Conservation (phyloP, 2,888 invertebrate genomes). For the Enoplolaimus lenunculus region DNA sequence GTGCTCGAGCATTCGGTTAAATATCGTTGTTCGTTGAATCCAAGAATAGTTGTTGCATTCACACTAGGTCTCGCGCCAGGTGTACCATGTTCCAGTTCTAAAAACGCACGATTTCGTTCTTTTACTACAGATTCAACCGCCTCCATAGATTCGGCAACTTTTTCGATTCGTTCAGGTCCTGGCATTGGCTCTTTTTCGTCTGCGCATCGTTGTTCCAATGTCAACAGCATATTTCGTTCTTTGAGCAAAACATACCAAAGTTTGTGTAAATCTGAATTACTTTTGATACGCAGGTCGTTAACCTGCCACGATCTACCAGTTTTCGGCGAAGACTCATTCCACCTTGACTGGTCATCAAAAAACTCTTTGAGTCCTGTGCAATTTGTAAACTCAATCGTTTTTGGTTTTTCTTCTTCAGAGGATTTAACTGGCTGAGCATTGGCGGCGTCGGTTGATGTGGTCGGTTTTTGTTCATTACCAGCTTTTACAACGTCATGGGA, state of each 20-base stretch:
- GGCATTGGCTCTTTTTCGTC: slow-evolving; percentile 44
- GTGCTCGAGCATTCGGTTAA: neutral
- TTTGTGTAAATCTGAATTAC: slow-evolving; percentile 86
- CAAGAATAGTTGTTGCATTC: slow-evolving; percentile 14
- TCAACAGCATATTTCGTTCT: slow-evolving; percentile 87
- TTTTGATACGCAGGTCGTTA: slow-evolving; percentile 83
- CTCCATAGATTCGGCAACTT: slow-evolving; percentile 76
- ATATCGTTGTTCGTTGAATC: slow-evolving; percentile 17
- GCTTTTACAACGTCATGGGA: too few relatives aligned
- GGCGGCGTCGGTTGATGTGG: too few relatives aligned
- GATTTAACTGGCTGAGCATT: too few relatives aligned
- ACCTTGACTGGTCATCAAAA: neutral
- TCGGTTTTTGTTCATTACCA: too few relatives aligned
- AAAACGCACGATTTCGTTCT: slow-evolving; percentile 79
- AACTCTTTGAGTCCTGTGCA: neutral
- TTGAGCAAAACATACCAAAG: slow-evolving; percentile 78
- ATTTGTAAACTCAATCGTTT: too few relatives aligned
- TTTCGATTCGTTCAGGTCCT: slow-evolving; percentile 37
- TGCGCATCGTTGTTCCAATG: slow-evolving; percentile 62
- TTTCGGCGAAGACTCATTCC: neutral
- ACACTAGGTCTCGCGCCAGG: slow-evolving; percentile 39
- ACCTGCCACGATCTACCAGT: slow-evolving; percentile 65
- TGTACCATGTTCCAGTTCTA: slow-evolving; percentile 71
- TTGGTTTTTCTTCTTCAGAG: too few relatives aligned
- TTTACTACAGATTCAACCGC: slow-evolving; percentile 75